Percentiles rank a stretch among this genome's conserved stretches.
Conservation (phyloP, 2,113 vertebrate genomes). For the Empidonax traillii region DNA sequence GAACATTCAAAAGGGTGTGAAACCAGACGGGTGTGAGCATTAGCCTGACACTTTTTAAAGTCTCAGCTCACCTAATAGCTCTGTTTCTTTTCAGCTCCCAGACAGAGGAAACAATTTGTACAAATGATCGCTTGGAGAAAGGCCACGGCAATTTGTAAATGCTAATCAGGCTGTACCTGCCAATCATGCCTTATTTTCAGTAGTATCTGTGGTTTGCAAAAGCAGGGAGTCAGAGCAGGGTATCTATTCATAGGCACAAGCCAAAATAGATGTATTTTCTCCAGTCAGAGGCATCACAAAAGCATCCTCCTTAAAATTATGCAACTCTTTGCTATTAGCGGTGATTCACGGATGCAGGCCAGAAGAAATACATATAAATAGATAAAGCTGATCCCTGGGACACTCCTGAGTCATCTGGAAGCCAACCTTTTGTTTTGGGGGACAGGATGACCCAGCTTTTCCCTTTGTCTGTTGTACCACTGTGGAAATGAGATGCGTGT, state of each 20-base stretch:
- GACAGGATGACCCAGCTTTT: background rate
- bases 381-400: slow-evolving; percentile 24
- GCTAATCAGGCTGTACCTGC: slow-evolving; percentile 7
- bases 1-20: background rate
- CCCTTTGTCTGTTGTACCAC: background rate
- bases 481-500: background rate
- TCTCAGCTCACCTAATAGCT: background rate
- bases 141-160: slow-evolving; percentile 35
- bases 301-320: slow-evolving; percentile 25
- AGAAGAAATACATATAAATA: slow-evolving; percentile 26
- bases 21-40: background rate
- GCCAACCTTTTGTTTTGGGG: background rate
- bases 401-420: slow-evolving; percentile 32
- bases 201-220: slow-evolving; percentile 30
- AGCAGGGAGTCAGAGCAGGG: background rate
- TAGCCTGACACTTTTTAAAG: background rate
- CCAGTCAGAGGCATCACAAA: slow-evolving; percentile 33
- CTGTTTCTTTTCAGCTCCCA: background rate
- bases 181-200: slow-evolving; percentile 38
- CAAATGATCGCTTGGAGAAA: slow-evolving; percentile 35
- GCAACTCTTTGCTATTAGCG: slow-evolving; percentile 16
- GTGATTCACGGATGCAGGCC: background rate
- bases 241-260: slow-evolving; percentile 19
- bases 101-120: slow-evolving; percentile 33
- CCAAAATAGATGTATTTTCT: slow-evolving; percentile 29